A percentile compares a stretch with the other conserved stretches of the same genome.
These are phyloP conservation scores for Drosophila setifemur DNA, from an alignment of 1,140 invertebrate species.

Conservation along the genomic window DNA sequence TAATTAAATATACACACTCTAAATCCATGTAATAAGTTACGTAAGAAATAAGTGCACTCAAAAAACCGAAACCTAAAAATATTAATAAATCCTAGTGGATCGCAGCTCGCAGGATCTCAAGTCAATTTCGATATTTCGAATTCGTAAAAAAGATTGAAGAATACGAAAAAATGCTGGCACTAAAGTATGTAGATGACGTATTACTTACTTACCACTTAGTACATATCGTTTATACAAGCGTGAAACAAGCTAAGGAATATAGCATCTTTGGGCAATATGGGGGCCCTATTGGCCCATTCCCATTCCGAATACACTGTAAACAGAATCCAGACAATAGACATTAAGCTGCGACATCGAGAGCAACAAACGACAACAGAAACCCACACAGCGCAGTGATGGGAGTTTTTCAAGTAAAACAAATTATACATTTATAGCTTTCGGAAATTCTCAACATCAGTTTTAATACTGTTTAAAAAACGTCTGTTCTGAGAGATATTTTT, in stretches of 20 bases:
- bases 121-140: conserved; percentile 55
- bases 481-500: no score
- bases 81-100: conserved; percentile 11
- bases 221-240: conserved; percentile 70
- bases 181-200: conserved; percentile 36
- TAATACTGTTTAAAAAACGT: no score
- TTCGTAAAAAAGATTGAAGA: not conserved
- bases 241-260: conserved; percentile 23
- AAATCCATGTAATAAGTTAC: conserved; percentile 42
- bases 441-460: no score
- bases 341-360: conserved; percentile 29
- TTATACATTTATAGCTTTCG: not conserved
- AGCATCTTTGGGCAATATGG: not conserved
- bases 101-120: conserved; percentile 54
- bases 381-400: conserved; percentile 18
- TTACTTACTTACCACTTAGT: conserved; percentile 56
- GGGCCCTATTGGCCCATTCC: conserved; percentile 9
- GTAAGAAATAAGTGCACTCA: conserved; percentile 45
- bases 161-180: conserved; percentile 3
- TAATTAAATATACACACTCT: conserved; percentile 33
- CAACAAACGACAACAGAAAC: conserved; percentile 27
- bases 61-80: conserved; percentile 2
- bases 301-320: not conserved
- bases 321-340: conserved; percentile 34
- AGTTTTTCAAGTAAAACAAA: not conserved